Percentiles rank a stretch among this genome's conserved stretches.
These are phyloP conservation scores for Lasioglossum malachurum DNA, from an alignment of 2,888 invertebrate species.

Conservation along the genomic window DNA sequence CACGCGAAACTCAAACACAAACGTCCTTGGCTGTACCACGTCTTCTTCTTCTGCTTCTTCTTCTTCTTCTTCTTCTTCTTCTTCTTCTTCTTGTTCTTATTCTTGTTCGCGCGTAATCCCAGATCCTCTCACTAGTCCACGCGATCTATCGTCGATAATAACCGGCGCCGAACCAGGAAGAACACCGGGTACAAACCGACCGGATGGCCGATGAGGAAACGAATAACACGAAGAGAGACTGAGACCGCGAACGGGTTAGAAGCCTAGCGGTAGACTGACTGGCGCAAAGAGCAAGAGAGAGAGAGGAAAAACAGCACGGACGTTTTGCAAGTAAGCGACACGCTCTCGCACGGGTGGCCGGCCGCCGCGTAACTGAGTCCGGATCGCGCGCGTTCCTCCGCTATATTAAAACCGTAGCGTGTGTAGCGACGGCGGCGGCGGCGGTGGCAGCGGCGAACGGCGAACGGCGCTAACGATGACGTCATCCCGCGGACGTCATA, in stretches of 20 bases:
- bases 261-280: neutral
- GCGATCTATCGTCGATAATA: neutral
- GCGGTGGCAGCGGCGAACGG: conserved; percentile 68
- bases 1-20: conserved; percentile 65
- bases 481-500: conserved; percentile 79
- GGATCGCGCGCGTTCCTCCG: conserved; percentile 81
- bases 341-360: conserved; percentile 82
- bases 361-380: conserved; percentile 84
- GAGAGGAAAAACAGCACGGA: conserved; percentile 49
- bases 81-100: conserved; percentile 24
- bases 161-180: conserved; percentile 26
- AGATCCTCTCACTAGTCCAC: neutral
- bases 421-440: conserved; percentile 79
- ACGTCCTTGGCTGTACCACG: conserved; percentile 61
- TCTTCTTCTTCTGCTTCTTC: conserved; percentile 24
- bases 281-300: conserved; percentile 2
- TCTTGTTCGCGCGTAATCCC: neutral
- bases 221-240: neutral
- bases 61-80: conserved; percentile 30
- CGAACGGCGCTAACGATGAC: conserved; percentile 82
- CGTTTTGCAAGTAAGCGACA: conserved; percentile 62
- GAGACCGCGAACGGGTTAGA: neutral
- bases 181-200: neutral
- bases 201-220: neutral
- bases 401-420: conserved; percentile 84